Conservation (phyloP, 2,888 invertebrate species). For the Uropetala carovei region DNA sequence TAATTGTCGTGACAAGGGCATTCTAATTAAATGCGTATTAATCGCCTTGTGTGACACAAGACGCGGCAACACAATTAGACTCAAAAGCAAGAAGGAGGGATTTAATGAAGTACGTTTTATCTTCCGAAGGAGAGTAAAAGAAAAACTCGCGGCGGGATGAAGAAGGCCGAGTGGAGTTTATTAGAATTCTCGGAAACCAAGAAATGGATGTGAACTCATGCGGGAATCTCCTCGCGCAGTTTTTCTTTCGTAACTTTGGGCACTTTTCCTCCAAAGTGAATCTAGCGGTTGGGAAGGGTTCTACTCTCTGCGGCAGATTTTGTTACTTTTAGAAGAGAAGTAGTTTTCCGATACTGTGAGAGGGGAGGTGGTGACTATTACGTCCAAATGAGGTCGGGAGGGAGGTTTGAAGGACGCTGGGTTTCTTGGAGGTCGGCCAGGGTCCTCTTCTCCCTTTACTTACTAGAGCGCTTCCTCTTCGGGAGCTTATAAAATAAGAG, state of each 20-base stretch:
- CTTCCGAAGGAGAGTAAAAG: not conserved
- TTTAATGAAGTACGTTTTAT: not conserved
- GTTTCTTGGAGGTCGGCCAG: constrained; percentile 24
- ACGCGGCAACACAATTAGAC: not conserved
- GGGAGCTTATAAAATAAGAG: constrained; percentile 23
- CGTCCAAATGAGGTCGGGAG: constrained; percentile 10
- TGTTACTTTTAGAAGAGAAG: constrained; percentile 35
- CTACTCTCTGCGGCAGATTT: constrained; percentile 23
- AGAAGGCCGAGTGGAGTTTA: not conserved
- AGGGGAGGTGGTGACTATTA: constrained; percentile 9
- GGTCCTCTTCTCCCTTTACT: not conserved
- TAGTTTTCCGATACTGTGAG: constrained; percentile 22
- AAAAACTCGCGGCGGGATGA: not conserved
- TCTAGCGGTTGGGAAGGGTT: constrained; percentile 20
- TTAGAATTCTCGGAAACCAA: not conserved
- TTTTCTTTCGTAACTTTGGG: not conserved
- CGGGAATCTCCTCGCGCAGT: not conserved
- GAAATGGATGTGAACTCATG: constrained; percentile 19
- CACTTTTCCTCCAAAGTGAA: constrained; percentile 29
- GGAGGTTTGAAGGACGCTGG: not conserved
- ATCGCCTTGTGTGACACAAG: too few species aligned
- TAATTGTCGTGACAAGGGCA: too few species aligned
- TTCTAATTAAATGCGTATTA: too few species aligned
- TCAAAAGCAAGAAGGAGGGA: not conserved
- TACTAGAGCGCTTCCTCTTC: constrained; percentile 6